Evolutionary conservation across 2,888 invertebrate species (phyloP).

Genomic region (Hetaerina titia): DNA sequence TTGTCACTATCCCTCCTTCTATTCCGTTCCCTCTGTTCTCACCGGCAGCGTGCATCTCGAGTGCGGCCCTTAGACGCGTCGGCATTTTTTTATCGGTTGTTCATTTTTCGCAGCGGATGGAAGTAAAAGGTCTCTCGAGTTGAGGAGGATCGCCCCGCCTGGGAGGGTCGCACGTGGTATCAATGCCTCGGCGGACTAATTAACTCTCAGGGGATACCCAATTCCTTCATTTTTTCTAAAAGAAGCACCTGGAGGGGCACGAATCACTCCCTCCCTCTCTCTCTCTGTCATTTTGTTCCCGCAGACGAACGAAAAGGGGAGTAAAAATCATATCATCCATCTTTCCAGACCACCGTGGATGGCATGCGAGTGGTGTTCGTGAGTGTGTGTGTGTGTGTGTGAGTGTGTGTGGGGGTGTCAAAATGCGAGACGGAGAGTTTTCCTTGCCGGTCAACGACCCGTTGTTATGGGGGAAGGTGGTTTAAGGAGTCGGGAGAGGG

Average conservation of each 20-base stretch:
- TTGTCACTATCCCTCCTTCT: not conserved
- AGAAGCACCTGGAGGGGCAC: not conserved
- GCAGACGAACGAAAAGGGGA: not conserved
- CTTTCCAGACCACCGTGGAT: not conserved
- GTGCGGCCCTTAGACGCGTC: not conserved
- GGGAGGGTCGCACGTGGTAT: conserved; percentile 29
- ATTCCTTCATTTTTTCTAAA: conserved; percentile 11
- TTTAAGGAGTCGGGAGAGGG: not conserved
- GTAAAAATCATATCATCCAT: not conserved
- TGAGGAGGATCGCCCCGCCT: not conserved
- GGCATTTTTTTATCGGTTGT: not conserved
- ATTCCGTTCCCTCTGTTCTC: not conserved
- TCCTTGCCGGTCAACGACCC: not conserved
- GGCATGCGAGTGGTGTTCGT: too few relatives aligned
- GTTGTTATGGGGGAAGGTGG: not conserved
- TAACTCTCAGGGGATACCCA: conserved; percentile 28
- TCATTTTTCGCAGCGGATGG: not conserved
- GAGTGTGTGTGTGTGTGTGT: not conserved
- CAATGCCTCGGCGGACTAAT: conserved; percentile 42
- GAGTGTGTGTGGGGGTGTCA: not conserved
- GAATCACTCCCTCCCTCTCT: not conserved
- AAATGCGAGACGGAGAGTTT: not conserved
- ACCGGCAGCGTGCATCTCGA: not conserved
- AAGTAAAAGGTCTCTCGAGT: not conserved
- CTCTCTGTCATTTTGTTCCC: too few relatives aligned